Evolutionary conservation across 2,113 vertebrate species (phyloP), one percentile per base, ranked within the genome.

Genomic region (Triplophysa siluroides): DNA sequence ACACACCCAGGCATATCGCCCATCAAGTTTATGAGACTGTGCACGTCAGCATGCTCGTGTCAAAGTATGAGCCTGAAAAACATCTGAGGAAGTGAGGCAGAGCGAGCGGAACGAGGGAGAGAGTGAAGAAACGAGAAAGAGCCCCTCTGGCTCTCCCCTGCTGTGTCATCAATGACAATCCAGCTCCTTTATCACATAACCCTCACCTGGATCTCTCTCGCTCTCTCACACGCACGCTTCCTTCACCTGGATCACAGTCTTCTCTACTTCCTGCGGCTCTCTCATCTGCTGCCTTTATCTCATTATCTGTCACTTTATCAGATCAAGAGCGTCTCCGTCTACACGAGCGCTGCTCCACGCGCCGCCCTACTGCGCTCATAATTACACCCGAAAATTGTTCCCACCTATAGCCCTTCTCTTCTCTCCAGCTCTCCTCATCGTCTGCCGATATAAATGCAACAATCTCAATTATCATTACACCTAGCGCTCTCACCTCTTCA

Each of bases 221-320:
- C 61, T 24, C 23, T 50, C 62, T 29, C 68, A 65, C 60, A 81
- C 63, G 56, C 23, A 69, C 43, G 24, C 26, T 52, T 80, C 47
- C 58, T 72, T 85, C 83, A 82, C 83, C 86, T 81, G 80, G 80
- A 75, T 79, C 65, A 84, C 81, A 66, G 26, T n/a, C 43, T 64
- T 54, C 74, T 43, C 19, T 23, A 45, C 78, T 63, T 80, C 81
- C 82, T 43, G 26, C 18, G 61, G 82, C 45, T 56, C 52, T 38
- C 78, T 83, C 83, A 79, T 83, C 86, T 86, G 86, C 76, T 79
- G 65, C 72, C 69, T 56, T 81, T 43, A 87, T 84, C 85, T 87
- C 86, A 87, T 88, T 87, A 78, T 81, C 85, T 89, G 87, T 88
- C 87, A 89, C 75, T 83, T 87, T 84, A 88, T 87, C 83, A 88